Evolutionary conservation across 2,797 vertebrate genomes (phyloP), one percentile per base, ranked within the genome.

Genomic region (Bovichtus diacanthus): DNA sequence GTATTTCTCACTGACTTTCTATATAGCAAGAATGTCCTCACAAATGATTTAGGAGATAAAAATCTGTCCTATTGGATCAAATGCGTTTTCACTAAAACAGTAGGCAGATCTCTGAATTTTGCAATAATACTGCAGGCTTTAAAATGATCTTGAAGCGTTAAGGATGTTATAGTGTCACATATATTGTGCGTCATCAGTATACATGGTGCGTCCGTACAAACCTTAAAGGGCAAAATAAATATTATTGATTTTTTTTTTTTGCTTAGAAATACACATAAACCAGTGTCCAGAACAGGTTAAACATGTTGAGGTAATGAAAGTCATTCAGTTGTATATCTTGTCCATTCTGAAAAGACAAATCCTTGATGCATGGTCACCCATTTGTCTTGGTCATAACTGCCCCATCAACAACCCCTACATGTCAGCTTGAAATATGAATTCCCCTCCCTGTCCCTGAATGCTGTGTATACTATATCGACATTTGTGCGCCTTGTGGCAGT

Each of bases 401-500:
- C 81, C 85, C 90, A 88, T 92, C 91, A 85, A 88, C 88, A 86
- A 83, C 79, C 82, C 77, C 78, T 87, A 76, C 77, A 36, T 85
- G 83, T 88, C 81, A 84, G 66, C 76, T 74, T 93, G 84, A 93
- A 93, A 94, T 92, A 94, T 92, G 91, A 91, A 89, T 88, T 81
- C 77, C 78, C 67, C 80, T 81, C 85, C 78, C 70, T 64, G 91
- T 91, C 93, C 91, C 78, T 88, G 84, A 89, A 80, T 78, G 82
- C 77, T 73, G 79, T 71, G 83, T 87, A 78, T 81, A 85, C 86
- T 78, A 50, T 82, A 88, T 90, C 50, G 85, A 90, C 83, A 82
- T 90, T 67, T 84, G 76, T 65, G 72, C 68, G 61, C 78, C 75
- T 71, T 63, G 78, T 60, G 76, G 77, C 80, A 60, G 72, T 84